A percentile compares a stretch with the other conserved stretches of the same genome.
Conservation (phyloP, 2,113 vertebrate genomes). For the Brachionichthys hirsutus region DNA sequence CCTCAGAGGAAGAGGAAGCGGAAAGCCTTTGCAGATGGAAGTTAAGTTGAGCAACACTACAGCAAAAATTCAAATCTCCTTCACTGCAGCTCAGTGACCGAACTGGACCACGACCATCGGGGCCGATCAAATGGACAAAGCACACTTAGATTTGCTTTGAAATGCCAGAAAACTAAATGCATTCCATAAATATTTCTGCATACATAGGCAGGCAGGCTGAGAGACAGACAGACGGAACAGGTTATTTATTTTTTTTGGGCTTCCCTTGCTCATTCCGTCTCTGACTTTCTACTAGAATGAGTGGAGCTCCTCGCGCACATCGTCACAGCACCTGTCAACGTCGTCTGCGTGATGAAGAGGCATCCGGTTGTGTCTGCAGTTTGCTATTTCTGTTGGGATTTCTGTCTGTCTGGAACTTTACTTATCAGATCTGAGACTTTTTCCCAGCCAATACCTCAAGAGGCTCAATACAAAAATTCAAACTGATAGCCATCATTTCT, state of each 20-base stretch:
- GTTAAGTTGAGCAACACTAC: too few relatives aligned
- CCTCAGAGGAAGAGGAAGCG: too few relatives aligned
- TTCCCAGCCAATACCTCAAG: constrained; percentile 6
- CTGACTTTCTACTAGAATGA: constrained; percentile 30
- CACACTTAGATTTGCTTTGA: too few relatives aligned
- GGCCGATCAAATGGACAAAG: too few relatives aligned
- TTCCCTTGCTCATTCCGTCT: constrained; percentile 4
- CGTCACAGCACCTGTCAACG: constrained; percentile 28
- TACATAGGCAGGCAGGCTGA: constrained; percentile 18
- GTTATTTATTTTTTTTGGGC: constrained; percentile 16
- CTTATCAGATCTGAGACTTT: constrained; percentile 34
- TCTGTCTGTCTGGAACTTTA: constrained; percentile 32
- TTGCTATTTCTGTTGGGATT: constrained; percentile 35
- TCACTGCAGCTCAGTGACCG: too few relatives aligned
- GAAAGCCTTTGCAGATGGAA: too few relatives aligned
- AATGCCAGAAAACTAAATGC: constrained; percentile 21
- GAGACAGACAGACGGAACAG: constrained; percentile 27
- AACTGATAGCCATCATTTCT: constrained; percentile 39
- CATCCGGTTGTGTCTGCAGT: constrained; percentile 30
- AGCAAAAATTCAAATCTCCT: too few relatives aligned
- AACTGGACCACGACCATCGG: too few relatives aligned
- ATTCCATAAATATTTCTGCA: constrained; percentile 59
- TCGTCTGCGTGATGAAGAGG: constrained; percentile 48
- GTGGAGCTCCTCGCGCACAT: constrained; percentile 33
- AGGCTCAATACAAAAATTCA: constrained; percentile 1